Evolutionary conservation across 2,888 invertebrate genomes (phyloP).

Genomic region (Bombylius discolor): DNA sequence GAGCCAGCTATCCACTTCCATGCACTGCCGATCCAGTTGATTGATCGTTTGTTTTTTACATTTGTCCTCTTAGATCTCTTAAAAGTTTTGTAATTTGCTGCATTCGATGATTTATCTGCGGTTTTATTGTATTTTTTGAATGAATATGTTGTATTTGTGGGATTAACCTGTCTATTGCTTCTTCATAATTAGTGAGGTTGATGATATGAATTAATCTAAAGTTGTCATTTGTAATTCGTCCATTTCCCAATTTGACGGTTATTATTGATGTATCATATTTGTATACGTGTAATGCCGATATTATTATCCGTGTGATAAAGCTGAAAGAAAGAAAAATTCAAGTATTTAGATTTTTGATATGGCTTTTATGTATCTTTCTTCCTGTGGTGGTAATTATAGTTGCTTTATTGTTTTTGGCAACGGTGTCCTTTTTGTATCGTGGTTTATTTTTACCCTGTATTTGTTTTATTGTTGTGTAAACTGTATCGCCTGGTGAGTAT

Average conservation of each 20-base stretch:
- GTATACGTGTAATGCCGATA: too few species aligned
- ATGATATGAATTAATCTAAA: not conserved
- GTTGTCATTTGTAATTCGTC: too few species aligned
- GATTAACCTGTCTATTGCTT: not conserved
- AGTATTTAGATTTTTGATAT: too few species aligned
- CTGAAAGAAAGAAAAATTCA: too few species aligned
- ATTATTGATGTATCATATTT: too few species aligned
- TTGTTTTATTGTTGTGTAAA: constrained; percentile 12
- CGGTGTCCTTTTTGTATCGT: too few species aligned
- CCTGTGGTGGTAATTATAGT: not conserved
- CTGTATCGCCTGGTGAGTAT: constrained; percentile 6
- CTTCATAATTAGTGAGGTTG: not conserved
- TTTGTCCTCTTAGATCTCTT: not conserved
- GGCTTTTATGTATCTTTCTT: not conserved
- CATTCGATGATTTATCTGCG: not conserved
- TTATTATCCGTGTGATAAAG: too few species aligned
- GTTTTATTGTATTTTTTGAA: not conserved
- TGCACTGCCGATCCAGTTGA: constrained; percentile 1
- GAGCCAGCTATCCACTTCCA: not conserved
- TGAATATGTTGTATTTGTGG: not conserved
- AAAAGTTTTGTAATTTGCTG: not conserved
- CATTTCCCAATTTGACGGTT: too few species aligned
- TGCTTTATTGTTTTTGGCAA: too few species aligned
- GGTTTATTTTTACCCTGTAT: not conserved
- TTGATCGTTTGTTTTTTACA: not conserved